Conservation (phyloP, 2,888 invertebrate genomes). For the Euproctis similis region DNA sequence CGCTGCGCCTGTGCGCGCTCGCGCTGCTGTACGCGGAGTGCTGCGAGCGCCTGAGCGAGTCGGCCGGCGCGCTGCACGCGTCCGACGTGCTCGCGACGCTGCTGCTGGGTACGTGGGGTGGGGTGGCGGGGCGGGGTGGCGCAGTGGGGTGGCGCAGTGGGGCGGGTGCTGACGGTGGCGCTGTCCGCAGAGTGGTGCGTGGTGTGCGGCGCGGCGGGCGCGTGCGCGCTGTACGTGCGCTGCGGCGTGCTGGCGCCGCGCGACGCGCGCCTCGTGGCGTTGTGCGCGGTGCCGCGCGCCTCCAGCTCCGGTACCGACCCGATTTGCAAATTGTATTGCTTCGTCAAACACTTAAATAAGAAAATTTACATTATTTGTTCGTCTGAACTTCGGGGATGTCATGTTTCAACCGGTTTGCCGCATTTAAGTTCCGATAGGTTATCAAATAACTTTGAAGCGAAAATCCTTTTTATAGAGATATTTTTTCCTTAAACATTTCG, state of each 20-base stretch:
- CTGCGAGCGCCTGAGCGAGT: slow-evolving; percentile 39
- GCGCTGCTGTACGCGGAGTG: slow-evolving; percentile 47
- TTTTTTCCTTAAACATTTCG: no score
- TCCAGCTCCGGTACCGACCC: slow-evolving; percentile 15
- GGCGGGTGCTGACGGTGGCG: background rate
- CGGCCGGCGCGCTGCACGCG: slow-evolving; percentile 37
- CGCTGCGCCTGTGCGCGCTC: slow-evolving; percentile 31
- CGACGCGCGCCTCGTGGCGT: slow-evolving; percentile 32
- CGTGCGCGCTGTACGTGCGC: slow-evolving; percentile 35
- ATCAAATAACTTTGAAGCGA: no score
- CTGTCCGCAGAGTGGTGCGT: slow-evolving; percentile 25
- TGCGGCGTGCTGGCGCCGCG: slow-evolving; percentile 29
- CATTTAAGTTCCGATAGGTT: no score
- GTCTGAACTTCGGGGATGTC: no score
- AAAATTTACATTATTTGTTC: no score
- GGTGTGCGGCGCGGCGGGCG: slow-evolving; percentile 28
- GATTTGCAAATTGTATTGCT: no score
- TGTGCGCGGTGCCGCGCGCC: slow-evolving; percentile 36
- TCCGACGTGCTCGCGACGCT: slow-evolving; percentile 24
- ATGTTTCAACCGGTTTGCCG: no score
- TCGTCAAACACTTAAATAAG: no score
- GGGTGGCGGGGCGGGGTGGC: no score
- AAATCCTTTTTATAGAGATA: no score
- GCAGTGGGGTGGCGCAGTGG: background rate
- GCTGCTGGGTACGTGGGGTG: slow-evolving; percentile 17